Evolutionary conservation across 2,797 vertebrate species (phyloP).

Genomic region (Crocidura indochinensis): DNA sequence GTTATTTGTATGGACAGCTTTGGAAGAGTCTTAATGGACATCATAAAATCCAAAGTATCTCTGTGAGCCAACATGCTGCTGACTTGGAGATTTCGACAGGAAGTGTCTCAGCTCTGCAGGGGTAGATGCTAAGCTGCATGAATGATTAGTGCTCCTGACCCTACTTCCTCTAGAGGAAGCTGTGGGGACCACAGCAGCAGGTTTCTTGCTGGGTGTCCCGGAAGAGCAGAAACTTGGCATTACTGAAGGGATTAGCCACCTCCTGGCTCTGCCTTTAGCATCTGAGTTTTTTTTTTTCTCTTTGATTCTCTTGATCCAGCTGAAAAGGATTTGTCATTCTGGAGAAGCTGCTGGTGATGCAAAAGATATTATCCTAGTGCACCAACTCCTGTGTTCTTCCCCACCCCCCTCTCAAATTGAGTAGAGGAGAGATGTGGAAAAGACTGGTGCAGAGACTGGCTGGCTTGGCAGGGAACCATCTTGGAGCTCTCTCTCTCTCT

Average conservation of each 20-base stretch:
- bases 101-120: not conserved
- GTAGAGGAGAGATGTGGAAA: not conserved
- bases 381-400: not conserved
- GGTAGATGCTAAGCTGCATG: not conserved
- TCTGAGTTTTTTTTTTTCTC: constrained; percentile 7
- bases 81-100: constrained; percentile 42
- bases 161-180: not conserved
- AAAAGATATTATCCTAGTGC: constrained; percentile 1
- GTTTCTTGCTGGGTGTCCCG: not conserved
- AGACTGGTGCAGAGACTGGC: not conserved
- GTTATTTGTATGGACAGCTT: constrained; percentile 45
- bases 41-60: constrained; percentile 17
- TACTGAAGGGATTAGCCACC: not conserved
- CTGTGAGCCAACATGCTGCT: not conserved
- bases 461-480: not conserved
- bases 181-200: not conserved
- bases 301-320: not conserved
- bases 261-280: not conserved
- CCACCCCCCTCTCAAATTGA: constrained; percentile 32
- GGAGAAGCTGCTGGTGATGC: constrained; percentile 48
- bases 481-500: constrained; percentile 70
- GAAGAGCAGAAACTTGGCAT: not conserved
- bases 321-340: constrained; percentile 7
- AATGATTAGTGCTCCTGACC: not conserved
- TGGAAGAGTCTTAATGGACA: constrained; percentile 21